Percentiles rank a stretch among this genome's conserved stretches.
phyloP scores from a whole-genome alignment of 2,797 vertebrate species.

The Kryptopterus vitreolus region DNA sequence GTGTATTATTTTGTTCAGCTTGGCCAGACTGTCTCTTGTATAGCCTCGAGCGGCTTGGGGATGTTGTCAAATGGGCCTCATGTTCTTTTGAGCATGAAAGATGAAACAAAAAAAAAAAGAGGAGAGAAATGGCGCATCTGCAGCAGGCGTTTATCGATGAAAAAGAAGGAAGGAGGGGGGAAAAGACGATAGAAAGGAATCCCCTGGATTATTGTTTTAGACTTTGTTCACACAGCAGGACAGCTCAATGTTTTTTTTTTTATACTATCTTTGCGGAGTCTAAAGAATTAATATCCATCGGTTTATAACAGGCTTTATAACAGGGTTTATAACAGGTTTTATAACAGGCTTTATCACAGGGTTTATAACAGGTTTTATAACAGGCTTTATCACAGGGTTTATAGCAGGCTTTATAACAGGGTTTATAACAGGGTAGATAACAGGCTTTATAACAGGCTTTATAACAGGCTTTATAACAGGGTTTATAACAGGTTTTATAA shows the following conservation, averaged over 20 bases:
- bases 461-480: not conserved
- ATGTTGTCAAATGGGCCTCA: slow-evolving; percentile 63
- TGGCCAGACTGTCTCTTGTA: slow-evolving; percentile 62
- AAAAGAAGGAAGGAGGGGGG: slow-evolving; percentile 33
- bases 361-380: too few relatives aligned
- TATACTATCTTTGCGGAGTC: not conserved
- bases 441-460: not conserved
- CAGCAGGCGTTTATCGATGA: slow-evolving; percentile 58
- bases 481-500: not conserved
- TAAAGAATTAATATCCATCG: not conserved
- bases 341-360: too few relatives aligned
- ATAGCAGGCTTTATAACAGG: not conserved
- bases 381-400: not conserved
- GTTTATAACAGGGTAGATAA: too few relatives aligned
- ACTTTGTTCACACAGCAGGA: slow-evolving; percentile 8
- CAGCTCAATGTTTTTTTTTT: not conserved
- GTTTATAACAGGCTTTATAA: not conserved
- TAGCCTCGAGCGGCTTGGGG: slow-evolving; percentile 57
- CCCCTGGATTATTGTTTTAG: not conserved
- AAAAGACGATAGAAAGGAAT: not conserved
- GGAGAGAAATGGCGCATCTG: slow-evolving; percentile 62
- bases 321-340: not conserved
- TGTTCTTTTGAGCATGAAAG: slow-evolving; percentile 62
- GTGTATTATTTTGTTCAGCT: slow-evolving; percentile 61
- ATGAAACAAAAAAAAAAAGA: slow-evolving; percentile 54